A percentile compares a stretch with the other conserved stretches of the same genome.
Conservation (phyloP, 2,113 vertebrate genomes). For the Calonectris borealis region DNA sequence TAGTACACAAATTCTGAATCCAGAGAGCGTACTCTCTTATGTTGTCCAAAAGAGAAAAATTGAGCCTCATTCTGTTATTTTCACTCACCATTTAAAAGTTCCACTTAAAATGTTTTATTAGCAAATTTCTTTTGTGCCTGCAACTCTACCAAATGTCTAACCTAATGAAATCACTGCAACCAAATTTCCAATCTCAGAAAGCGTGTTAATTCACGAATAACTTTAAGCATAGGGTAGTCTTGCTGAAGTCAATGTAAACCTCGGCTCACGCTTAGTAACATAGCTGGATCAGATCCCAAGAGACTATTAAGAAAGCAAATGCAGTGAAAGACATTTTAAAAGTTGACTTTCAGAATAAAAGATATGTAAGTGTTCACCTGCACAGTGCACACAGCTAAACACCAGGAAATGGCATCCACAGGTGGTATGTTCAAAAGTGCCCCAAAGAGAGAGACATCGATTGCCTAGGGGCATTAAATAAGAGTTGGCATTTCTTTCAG, state of each 20-base stretch:
- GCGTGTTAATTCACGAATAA: background rate
- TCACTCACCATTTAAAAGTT: background rate
- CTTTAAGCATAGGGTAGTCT: background rate
- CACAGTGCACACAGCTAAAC: background rate
- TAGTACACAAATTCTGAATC: background rate
- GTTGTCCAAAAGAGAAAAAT: background rate
- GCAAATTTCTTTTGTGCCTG: background rate
- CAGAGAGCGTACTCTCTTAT: background rate
- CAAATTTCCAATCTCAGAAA: background rate
- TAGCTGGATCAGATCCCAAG: background rate
- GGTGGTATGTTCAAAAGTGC: background rate
- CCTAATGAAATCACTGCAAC: background rate
- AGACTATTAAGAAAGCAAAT: background rate
- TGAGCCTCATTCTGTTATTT: background rate
- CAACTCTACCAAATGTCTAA: background rate
- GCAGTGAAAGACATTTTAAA: background rate
- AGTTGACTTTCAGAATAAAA: background rate
- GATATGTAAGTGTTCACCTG: background rate
- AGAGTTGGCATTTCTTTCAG: background rate
- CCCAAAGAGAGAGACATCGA: background rate
- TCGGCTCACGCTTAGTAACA: background rate
- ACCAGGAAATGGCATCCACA: background rate
- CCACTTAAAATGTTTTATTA: background rate
- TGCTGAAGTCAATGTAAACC: background rate
- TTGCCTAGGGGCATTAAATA: background rate